Evolutionary conservation across 2,797 vertebrate genomes (phyloP).

Genomic region (Octomys mimax): DNA sequence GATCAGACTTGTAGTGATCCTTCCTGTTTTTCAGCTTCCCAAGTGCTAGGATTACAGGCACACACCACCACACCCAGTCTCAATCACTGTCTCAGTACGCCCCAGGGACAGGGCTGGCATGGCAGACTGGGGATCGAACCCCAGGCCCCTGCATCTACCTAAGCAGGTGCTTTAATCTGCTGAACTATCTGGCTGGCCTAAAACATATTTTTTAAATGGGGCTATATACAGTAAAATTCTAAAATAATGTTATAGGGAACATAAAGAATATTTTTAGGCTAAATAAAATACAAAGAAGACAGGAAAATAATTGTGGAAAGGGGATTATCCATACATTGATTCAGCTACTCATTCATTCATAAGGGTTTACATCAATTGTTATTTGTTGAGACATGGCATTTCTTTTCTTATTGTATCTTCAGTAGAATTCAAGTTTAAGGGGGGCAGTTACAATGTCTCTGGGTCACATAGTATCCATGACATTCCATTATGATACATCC

Average conservation of each 20-base stretch:
- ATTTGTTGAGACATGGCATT: constrained; percentile 3
- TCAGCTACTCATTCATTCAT: constrained; percentile 7
- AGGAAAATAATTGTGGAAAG: neutral
- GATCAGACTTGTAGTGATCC: too few relatives aligned
- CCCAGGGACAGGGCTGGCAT: too few relatives aligned
- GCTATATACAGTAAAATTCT: constrained; percentile 39
- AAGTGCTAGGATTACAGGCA: too few relatives aligned
- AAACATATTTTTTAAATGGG: constrained; percentile 6
- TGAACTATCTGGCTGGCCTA: too few relatives aligned
- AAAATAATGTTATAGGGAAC: constrained; percentile 27
- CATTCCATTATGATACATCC: neutral
- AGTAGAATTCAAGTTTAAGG: neutral
- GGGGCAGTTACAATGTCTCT: neutral
- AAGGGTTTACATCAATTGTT: constrained; percentile 5
- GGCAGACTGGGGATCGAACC: too few relatives aligned
- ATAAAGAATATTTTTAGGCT: constrained; percentile 36
- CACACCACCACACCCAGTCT: too few relatives aligned
- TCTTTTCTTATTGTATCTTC: neutral
- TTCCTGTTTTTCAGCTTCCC: too few relatives aligned
- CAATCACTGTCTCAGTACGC: too few relatives aligned
- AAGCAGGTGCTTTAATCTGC: too few relatives aligned
- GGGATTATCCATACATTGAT: neutral
- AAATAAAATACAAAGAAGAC: constrained; percentile 31
- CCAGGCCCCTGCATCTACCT: too few relatives aligned
- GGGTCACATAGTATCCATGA: neutral